phyloP scores from a whole-genome alignment of 2,797 vertebrate species.

The Malurus leucopterus region DNA sequence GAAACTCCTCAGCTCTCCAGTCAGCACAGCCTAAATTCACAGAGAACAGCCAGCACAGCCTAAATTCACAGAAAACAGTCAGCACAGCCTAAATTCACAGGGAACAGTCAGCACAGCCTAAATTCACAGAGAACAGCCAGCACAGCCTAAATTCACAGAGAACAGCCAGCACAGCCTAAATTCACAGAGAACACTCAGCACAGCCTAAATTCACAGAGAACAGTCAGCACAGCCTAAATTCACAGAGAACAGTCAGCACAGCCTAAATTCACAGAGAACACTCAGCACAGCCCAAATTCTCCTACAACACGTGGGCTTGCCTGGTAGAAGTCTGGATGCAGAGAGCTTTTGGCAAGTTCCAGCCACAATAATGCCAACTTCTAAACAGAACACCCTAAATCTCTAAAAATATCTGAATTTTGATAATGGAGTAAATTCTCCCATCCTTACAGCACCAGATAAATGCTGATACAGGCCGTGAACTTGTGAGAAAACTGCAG shows the following conservation, averaged over 20 bases:
- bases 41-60: neutral
- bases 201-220: neutral
- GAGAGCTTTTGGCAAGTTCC: neutral
- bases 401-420: neutral
- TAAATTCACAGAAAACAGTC: too few relatives aligned
- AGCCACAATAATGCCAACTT: neutral
- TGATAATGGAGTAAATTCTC: neutral
- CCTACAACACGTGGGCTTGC: neutral
- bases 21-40: neutral
- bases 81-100: too few relatives aligned
- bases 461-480: neutral
- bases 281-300: too few relatives aligned
- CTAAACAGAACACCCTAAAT: neutral
- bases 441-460: neutral
- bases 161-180: too few relatives aligned
- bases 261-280: neutral
- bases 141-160: too few relatives aligned
- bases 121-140: neutral
- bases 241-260: neutral
- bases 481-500: neutral
- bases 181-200: neutral
- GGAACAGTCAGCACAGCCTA: neutral
- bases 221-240: too few relatives aligned
- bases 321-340: neutral
- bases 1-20: neutral